phyloP scores from a whole-genome alignment of 2,888 invertebrate genomes.

The Phanerotoma sp. region DNA sequence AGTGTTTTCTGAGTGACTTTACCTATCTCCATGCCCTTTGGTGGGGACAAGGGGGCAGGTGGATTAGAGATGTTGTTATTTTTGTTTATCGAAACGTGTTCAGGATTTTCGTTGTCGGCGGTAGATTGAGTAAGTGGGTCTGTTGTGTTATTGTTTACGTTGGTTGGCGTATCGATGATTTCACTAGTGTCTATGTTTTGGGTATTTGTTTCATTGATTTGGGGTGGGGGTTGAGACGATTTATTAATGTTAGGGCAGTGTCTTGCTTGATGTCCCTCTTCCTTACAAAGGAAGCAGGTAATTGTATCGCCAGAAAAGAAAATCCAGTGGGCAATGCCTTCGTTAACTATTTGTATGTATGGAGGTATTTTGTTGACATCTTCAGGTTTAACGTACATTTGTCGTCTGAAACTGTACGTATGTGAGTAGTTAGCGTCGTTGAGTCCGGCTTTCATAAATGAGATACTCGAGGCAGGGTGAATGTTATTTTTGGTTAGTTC shows the following conservation, averaged over 20 bases:
- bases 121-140: too few relatives aligned
- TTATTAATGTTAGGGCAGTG: background rate
- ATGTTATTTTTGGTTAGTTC: conserved; percentile 2
- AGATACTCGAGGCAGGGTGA: conserved; percentile 8
- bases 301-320: background rate
- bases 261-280: background rate
- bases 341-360: background rate
- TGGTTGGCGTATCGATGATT: too few relatives aligned
- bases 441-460: conserved; percentile 12
- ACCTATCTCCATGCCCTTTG: too few relatives aligned
- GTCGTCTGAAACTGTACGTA: background rate
- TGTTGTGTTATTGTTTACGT: too few relatives aligned
- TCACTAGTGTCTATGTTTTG: too few relatives aligned
- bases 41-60: too few relatives aligned
- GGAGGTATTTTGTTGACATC: background rate
- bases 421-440: background rate
- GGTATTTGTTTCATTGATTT: too few relatives aligned
- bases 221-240: too few relatives aligned
- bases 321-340: background rate
- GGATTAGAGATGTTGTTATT: too few relatives aligned
- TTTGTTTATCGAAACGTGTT: too few relatives aligned
- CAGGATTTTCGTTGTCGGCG: too few relatives aligned
- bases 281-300: background rate
- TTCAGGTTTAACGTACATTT: background rate
- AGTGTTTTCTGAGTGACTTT: too few relatives aligned